These are phyloP conservation scores for Pantherophis vulpinus DNA, from an alignment of 2,797 vertebrate genomes.

Conservation along the genomic window DNA sequence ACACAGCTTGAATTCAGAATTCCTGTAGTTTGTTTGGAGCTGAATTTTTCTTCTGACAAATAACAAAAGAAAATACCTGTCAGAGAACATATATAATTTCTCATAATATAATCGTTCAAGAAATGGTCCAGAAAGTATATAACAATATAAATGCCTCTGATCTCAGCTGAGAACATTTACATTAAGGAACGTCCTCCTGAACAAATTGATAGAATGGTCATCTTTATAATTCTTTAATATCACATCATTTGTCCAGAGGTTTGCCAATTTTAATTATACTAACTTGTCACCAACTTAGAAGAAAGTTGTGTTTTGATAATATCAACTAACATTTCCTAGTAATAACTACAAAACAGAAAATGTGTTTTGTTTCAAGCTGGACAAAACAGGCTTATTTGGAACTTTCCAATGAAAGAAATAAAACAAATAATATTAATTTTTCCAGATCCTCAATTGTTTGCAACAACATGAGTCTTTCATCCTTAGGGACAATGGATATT, in stretches of 20 bases:
- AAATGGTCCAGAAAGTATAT: not conserved
- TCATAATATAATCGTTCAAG: not conserved
- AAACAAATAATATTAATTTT: not conserved
- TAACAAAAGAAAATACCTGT: not conserved
- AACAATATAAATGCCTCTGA: not conserved
- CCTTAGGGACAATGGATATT: not conserved
- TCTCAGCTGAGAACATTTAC: not conserved
- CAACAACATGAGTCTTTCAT: not conserved
- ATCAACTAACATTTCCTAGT: not conserved
- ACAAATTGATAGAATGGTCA: not conserved
- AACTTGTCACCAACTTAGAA: not conserved
- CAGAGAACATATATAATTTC: not conserved
- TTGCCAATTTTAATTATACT: not conserved
- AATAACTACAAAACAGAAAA: not conserved
- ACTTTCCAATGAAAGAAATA: not conserved
- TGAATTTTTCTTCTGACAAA: not conserved
- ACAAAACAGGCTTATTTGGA: not conserved
- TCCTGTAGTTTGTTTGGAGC: not conserved
- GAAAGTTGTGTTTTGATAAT: not conserved
- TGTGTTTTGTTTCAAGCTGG: not conserved
- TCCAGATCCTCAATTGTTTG: not conserved
- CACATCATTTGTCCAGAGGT: not conserved
- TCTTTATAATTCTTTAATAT: not conserved
- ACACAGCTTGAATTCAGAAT: slow-evolving; percentile 13
- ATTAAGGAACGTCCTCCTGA: not conserved